Evolutionary conservation across 1,140 invertebrate species (phyloP).

Genomic region (Ostrea edulis): DNA sequence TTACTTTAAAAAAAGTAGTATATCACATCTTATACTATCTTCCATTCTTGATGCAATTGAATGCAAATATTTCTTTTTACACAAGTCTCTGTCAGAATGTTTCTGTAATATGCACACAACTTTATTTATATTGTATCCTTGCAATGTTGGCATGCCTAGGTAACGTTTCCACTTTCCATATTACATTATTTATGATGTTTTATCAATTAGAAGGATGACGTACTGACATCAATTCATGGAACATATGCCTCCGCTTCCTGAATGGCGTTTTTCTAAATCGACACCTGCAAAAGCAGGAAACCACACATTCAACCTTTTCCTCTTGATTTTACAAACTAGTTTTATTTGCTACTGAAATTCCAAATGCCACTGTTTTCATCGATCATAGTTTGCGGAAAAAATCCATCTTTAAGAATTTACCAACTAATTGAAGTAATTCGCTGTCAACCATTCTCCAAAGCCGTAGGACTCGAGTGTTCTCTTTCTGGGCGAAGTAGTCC

Average conservation of each 20-base stretch:
- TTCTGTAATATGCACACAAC: background rate
- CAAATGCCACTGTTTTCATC: background rate
- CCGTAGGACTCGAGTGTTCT: background rate
- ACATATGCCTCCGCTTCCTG: background rate
- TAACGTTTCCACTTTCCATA: background rate
- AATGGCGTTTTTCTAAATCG: background rate
- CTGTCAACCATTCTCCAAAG: background rate
- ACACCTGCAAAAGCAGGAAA: background rate
- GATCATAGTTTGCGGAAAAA: background rate
- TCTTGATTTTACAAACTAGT: background rate
- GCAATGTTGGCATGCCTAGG: background rate
- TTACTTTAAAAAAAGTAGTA: background rate
- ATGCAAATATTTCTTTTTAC: background rate
- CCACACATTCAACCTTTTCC: background rate
- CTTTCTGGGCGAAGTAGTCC: background rate
- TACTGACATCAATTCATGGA: background rate
- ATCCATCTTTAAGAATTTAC: background rate
- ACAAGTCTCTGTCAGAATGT: background rate
- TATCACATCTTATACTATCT: background rate
- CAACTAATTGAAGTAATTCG: background rate
- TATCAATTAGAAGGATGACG: background rate
- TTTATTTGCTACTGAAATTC: background rate
- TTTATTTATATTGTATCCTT: background rate
- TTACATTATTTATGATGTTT: slow-evolving; percentile 5
- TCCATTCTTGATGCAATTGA: background rate